phyloP scores from a whole-genome alignment of 2,113 vertebrate species.

The Brienomyrus brachyistius region DNA sequence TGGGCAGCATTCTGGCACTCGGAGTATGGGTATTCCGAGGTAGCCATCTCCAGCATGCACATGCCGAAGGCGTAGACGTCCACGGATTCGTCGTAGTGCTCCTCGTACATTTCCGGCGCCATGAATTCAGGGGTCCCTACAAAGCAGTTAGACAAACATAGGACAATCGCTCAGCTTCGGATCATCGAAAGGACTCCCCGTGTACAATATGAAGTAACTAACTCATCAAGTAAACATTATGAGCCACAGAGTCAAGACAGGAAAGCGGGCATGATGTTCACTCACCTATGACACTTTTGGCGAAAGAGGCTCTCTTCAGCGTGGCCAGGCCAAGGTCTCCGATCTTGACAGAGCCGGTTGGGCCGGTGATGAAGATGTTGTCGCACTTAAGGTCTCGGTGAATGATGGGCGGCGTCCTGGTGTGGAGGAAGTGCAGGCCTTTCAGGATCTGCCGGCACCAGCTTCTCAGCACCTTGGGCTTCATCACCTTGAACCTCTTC shows the following conservation, averaged over 20 bases:
- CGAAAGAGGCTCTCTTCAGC: conserved; percentile 62
- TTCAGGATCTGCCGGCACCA: conserved; percentile 94
- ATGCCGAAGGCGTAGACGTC: conserved; percentile 93
- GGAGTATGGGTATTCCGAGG: conserved; percentile 60
- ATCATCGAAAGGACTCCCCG: not conserved
- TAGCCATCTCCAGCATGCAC: conserved; percentile 97
- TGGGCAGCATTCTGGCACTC: conserved; percentile 64
- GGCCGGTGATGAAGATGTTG: conserved; percentile 89
- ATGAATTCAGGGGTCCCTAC: conserved; percentile 64
- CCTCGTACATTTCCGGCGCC: conserved; percentile 89
- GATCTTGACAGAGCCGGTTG: conserved; percentile 61
- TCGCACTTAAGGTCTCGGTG: conserved; percentile 93
- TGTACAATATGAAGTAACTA: not conserved
- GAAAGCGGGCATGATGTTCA: not conserved
- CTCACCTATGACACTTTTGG: conserved; percentile 89
- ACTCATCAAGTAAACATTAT: not conserved
- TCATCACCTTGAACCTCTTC: conserved; percentile 94
- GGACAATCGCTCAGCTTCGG: not conserved
- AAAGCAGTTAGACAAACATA: not conserved
- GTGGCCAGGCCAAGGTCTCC: conserved; percentile 61
- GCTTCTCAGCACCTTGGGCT: conserved; percentile 86
- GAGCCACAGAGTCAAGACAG: not conserved
- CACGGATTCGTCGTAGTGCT: conserved; percentile 88
- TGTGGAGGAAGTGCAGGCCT: conserved; percentile 87
- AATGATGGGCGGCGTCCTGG: conserved; percentile 87